phyloP scores from a whole-genome alignment of 2,113 vertebrate species.

The Larimichthys crocea region DNA sequence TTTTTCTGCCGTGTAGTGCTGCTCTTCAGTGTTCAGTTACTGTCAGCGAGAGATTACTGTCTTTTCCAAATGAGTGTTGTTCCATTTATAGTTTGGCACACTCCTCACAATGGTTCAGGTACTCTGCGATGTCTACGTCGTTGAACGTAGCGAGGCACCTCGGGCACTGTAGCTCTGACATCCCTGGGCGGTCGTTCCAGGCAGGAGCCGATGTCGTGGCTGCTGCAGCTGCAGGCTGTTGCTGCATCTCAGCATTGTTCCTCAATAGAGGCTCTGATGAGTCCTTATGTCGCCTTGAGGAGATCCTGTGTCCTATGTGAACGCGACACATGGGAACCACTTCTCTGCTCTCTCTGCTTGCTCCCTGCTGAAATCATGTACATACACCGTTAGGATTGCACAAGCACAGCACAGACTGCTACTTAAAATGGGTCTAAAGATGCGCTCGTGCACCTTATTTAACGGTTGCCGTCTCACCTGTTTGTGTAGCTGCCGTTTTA shows the following conservation, averaged over 20 bases:
- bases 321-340: constrained; percentile 73
- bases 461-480: constrained; percentile 81
- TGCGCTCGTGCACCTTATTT: background rate
- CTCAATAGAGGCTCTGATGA: constrained; percentile 69
- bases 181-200: constrained; percentile 58
- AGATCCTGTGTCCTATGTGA: constrained; percentile 77
- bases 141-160: constrained; percentile 86
- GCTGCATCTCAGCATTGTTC: constrained; percentile 68
- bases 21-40: constrained; percentile 73
- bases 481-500: constrained; percentile 83
- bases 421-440: background rate
- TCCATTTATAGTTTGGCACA: constrained; percentile 81
- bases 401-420: background rate
- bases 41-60: constrained; percentile 44
- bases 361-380: constrained; percentile 77
- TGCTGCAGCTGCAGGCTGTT: constrained; percentile 49
- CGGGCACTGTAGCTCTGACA: constrained; percentile 90
- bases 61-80: constrained; percentile 30
- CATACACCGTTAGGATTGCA: constrained; percentile 13
- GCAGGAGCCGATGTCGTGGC: constrained; percentile 33
- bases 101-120: constrained; percentile 89
- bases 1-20: constrained; percentile 70
- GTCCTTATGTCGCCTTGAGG: constrained; percentile 61
- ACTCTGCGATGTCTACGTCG: constrained; percentile 85
- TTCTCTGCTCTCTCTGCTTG: constrained; percentile 65